These are phyloP conservation scores for Colossoma macropomum DNA, from an alignment of 2,113 vertebrate genomes.

Conservation along the genomic window DNA sequence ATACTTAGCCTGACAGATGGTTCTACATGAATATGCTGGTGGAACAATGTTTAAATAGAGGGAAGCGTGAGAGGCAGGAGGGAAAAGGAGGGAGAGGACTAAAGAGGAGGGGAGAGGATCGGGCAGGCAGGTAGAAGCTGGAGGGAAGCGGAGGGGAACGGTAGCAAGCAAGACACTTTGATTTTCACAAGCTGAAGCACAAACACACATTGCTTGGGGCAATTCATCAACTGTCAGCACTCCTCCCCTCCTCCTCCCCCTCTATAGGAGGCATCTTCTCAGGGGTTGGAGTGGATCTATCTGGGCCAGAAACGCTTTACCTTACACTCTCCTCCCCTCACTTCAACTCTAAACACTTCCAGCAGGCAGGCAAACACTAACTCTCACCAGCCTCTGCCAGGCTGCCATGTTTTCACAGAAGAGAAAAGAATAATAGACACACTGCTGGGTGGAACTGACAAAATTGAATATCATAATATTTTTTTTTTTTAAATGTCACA, in stretches of 20 bases:
- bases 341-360: slow-evolving; percentile 32
- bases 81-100: slow-evolving; percentile 30
- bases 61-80: slow-evolving; percentile 35
- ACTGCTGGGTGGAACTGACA: too few species aligned
- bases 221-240: slow-evolving; percentile 67
- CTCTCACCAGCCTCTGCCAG: neutral
- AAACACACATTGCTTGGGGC: slow-evolving; percentile 65
- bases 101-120: slow-evolving; percentile 15
- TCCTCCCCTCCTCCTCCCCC: neutral
- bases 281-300: slow-evolving; percentile 48
- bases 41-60: slow-evolving; percentile 57
- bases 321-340: slow-evolving; percentile 14
- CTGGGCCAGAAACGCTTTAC: slow-evolving; percentile 40
- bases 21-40: slow-evolving; percentile 57
- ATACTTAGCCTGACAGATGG: slow-evolving; percentile 63
- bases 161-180: slow-evolving; percentile 50
- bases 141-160: slow-evolving; percentile 20
- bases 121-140: slow-evolving; percentile 44
- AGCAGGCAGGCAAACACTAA: slow-evolving; percentile 24
- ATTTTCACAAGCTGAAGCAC: slow-evolving; percentile 55
- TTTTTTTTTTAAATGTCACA: too few species aligned
- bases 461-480: too few species aligned
- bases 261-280: slow-evolving; percentile 44
- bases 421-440: too few species aligned
- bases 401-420: too few species aligned